A percentile compares a stretch with the other conserved stretches of the same genome.
phyloP scores from a whole-genome alignment of 1,140 invertebrate species.

The Rhynchophorus ferrugineus region DNA sequence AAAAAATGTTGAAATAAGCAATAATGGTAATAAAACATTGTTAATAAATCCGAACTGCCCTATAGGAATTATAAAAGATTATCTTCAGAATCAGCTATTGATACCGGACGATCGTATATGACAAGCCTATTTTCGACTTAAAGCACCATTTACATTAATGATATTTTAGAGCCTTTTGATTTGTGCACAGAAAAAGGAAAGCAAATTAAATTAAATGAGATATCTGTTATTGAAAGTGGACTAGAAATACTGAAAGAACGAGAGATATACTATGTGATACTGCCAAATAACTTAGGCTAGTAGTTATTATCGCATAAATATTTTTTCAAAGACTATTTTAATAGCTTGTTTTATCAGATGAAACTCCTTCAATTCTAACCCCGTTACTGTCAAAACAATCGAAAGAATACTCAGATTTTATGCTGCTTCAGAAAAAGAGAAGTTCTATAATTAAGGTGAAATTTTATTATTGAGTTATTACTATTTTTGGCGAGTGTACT shows the following conservation, averaged over 20 bases:
- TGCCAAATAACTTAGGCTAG: background rate
- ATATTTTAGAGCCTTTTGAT: background rate
- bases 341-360: background rate
- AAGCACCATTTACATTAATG: background rate
- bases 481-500: too few relatives aligned
- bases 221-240: background rate
- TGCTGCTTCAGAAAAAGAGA: background rate
- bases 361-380: background rate
- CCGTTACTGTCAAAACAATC: background rate
- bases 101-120: background rate
- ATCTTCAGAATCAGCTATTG: background rate
- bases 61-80: background rate
- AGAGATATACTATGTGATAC: slow-evolving; percentile 4
- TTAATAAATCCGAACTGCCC: background rate
- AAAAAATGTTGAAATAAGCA: background rate
- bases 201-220: background rate
- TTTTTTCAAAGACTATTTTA: too few relatives aligned
- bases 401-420: slow-evolving; percentile 2
- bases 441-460: background rate
- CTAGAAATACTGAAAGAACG: background rate
- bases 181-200: background rate
- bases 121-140: too few relatives aligned
- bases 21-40: background rate
- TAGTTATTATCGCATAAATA: background rate
- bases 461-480: too few relatives aligned